These are phyloP conservation scores for Todiramphus saurophagus DNA, from an alignment of 2,113 vertebrate genomes.

Conservation along the genomic window DNA sequence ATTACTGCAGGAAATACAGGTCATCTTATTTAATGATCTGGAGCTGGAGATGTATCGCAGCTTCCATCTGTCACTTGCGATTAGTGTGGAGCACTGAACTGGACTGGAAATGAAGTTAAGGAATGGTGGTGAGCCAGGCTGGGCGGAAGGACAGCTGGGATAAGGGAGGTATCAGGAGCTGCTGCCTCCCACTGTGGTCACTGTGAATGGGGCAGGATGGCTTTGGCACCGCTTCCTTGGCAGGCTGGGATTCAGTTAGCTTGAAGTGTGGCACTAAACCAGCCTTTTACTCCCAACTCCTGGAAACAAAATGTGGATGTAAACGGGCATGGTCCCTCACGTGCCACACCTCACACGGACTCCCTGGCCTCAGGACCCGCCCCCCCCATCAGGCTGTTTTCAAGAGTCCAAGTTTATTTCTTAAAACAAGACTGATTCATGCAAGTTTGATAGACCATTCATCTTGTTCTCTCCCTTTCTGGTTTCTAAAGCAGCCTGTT, in stretches of 20 bases:
- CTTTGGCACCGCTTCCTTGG: not conserved
- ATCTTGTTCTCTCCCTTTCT: not conserved
- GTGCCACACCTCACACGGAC: rapidly evolving
- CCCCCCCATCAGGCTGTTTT: not conserved
- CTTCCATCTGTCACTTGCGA: conserved; percentile 2
- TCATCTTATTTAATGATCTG: conserved; percentile 34
- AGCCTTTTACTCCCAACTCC: not conserved
- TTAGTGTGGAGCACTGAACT: not conserved
- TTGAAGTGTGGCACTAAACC: not conserved
- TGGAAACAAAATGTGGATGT: not conserved
- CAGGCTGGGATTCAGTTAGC: not conserved
- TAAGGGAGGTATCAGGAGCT: not conserved
- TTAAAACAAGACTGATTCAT: not conserved
- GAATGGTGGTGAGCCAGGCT: not conserved
- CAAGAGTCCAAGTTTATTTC: not conserved
- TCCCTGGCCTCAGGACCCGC: not conserved
- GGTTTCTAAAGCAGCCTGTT: not conserved
- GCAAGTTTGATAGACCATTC: not conserved
- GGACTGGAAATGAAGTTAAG: conserved; percentile 13
- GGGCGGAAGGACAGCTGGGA: not conserved
- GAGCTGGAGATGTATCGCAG: not conserved
- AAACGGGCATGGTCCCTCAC: rapidly evolving
- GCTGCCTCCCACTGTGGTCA: rapidly evolving
- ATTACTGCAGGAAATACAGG: conserved; percentile 19
- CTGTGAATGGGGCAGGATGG: not conserved